A percentile compares a stretch with the other conserved stretches of the same genome.
Conservation (phyloP, 2,797 vertebrate species). For the Cercopithecus diana region DNA sequence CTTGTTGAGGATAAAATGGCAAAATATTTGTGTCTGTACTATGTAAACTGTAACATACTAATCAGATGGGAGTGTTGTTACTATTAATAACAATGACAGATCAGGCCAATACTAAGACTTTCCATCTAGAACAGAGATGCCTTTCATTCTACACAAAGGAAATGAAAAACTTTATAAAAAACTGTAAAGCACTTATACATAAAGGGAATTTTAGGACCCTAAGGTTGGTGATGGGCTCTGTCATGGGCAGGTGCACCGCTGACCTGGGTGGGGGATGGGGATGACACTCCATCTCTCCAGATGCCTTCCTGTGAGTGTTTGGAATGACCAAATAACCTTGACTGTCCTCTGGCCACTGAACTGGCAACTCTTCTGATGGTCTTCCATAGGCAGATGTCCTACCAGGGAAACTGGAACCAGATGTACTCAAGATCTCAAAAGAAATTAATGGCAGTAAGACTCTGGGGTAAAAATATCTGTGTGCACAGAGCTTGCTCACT, state of each 20-base stretch:
- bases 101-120: background rate
- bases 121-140: background rate
- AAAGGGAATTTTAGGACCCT: background rate
- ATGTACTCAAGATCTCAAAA: conserved; percentile 62
- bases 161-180: background rate
- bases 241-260: rapidly evolving
- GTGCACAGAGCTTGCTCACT: conserved; percentile 22
- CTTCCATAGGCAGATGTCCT: background rate
- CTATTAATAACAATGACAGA: background rate
- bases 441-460: conserved; percentile 47
- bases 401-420: conserved; percentile 52
- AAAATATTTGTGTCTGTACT: background rate
- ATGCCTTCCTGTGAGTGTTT: background rate
- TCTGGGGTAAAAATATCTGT: conserved; percentile 59
- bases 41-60: background rate
- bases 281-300: background rate
- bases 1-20: background rate
- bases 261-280: background rate
- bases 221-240: background rate
- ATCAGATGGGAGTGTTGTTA: background rate
- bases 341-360: background rate
- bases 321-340: conserved; percentile 1
- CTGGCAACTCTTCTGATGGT: background rate
- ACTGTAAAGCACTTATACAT: background rate
- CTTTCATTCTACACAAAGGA: background rate